Conservation (phyloP, 2,888 invertebrate genomes). For the Brachylomia viminalis region DNA sequence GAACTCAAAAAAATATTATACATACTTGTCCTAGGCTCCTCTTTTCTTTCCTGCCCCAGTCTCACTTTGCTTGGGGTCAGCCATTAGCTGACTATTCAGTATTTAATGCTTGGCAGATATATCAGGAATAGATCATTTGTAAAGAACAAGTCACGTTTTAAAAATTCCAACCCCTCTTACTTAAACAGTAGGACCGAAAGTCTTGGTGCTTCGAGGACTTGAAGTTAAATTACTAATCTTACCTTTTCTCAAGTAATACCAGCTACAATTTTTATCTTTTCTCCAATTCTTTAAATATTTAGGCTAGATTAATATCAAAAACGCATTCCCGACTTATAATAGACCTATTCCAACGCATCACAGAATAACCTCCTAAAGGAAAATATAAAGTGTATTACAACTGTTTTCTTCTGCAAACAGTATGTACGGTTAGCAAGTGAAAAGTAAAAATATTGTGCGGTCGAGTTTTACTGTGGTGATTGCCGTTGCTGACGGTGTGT, state of each 20-base stretch:
- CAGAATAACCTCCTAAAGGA: slow-evolving; percentile 51
- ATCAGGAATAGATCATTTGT: background rate
- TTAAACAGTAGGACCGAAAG: too few species aligned
- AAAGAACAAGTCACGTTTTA: background rate
- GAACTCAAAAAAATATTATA: too few species aligned
- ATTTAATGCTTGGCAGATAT: background rate
- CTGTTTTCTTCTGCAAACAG: slow-evolving; percentile 45
- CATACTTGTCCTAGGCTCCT: too few species aligned
- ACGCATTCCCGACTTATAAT: slow-evolving; percentile 12
- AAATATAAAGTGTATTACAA: slow-evolving; percentile 60
- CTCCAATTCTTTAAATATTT: too few species aligned
- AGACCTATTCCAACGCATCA: slow-evolving; percentile 39
- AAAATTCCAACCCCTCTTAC: too few species aligned
- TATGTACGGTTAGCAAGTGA: slow-evolving; percentile 59
- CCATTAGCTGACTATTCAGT: background rate
- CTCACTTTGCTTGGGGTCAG: background rate
- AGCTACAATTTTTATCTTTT: too few species aligned
- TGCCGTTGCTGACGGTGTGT: slow-evolving; percentile 47
- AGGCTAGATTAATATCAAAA: slow-evolving; percentile 39
- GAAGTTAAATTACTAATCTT: too few species aligned
- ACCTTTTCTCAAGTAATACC: too few species aligned
- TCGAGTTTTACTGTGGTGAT: slow-evolving; percentile 48
- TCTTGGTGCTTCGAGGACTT: too few species aligned
- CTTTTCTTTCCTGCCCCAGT: too few species aligned
- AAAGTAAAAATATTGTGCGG: slow-evolving; percentile 63